Conservation (phyloP, 2,797 vertebrate genomes). For the Tangara arthus region DNA sequence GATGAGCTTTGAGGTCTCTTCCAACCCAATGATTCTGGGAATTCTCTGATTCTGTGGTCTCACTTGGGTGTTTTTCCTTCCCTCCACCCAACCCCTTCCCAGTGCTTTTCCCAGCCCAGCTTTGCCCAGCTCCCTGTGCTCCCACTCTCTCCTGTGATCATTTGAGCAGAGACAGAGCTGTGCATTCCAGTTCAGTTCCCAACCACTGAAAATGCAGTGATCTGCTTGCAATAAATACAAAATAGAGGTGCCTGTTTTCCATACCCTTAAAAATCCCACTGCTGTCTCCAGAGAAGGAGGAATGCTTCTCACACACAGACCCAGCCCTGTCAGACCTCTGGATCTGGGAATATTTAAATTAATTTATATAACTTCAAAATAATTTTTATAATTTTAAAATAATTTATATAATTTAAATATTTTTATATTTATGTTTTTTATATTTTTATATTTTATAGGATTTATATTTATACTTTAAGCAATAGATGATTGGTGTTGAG, state of each 20-base stretch:
- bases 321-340: not conserved
- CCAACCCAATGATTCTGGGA: not conserved
- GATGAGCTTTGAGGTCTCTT: too few relatives aligned
- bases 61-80: rapidly evolving
- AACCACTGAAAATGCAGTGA: not conserved
- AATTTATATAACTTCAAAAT: not conserved
- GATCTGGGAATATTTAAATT: not conserved
- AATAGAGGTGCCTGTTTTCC: not conserved
- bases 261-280: not conserved
- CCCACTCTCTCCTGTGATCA: not conserved
- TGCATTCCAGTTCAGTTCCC: not conserved
- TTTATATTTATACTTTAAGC: not conserved
- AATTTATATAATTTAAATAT: not conserved
- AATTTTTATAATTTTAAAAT: too few relatives aligned
- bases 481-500: not conserved
- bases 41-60: not conserved
- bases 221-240: not conserved
- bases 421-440: too few relatives aligned
- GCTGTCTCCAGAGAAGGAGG: not conserved
- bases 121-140: not conserved
- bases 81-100: not conserved
- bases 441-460: not conserved
- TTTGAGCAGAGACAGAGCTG: not conserved
- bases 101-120: rapidly evolving
- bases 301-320: not conserved